These are phyloP conservation scores for Parazoanthus swiftii DNA, from an alignment of 92 coral and sea anemone species.

Conservation along the genomic window DNA sequence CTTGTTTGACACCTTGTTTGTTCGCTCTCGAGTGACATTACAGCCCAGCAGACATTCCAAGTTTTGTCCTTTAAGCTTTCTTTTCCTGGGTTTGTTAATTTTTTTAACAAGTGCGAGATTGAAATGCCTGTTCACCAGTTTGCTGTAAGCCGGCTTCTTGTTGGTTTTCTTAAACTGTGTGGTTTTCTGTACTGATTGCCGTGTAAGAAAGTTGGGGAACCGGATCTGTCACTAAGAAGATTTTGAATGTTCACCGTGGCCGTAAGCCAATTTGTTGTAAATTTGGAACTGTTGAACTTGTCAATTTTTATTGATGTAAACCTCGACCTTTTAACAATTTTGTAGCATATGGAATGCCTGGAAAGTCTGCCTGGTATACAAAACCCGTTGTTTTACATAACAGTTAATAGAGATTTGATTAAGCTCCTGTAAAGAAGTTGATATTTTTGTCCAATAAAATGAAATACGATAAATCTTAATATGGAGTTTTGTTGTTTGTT, in stretches of 20 bases:
- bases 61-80: background rate
- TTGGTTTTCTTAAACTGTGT: background rate
- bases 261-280: too few species aligned
- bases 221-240: too few species aligned
- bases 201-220: background rate
- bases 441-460: constrained; percentile 42
- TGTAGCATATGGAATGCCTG: background rate
- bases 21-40: too few species aligned
- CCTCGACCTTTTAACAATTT: background rate
- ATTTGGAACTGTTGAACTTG: background rate
- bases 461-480: background rate
- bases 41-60: background rate
- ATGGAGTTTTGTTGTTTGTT: background rate
- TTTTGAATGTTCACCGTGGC: background rate
- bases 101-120: background rate
- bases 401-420: background rate
- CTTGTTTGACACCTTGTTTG: background rate
- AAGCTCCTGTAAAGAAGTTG: constrained; percentile 29
- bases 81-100: background rate
- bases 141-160: background rate
- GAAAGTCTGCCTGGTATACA: background rate
- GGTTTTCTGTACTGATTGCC: background rate
- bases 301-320: too few species aligned
- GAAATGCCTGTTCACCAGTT: background rate
- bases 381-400: constrained; percentile 1